Conservation (phyloP, 2,113 vertebrate species). For the Gymnarchus niloticus region DNA sequence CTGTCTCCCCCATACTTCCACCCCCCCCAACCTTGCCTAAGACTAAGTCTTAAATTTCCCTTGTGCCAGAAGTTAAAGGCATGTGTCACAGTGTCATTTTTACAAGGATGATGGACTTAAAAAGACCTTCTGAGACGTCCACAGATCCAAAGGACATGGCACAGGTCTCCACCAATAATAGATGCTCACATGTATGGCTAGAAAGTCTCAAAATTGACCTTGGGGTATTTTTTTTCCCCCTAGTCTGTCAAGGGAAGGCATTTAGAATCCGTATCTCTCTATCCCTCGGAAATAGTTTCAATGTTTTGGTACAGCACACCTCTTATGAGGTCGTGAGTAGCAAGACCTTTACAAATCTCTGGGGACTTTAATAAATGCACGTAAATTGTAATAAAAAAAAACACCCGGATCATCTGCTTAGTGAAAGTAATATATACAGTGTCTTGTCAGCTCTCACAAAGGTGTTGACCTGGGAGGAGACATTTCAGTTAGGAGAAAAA, state of each 20-base stretch:
- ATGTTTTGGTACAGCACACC: neutral
- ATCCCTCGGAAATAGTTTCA: neutral
- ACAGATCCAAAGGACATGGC: neutral
- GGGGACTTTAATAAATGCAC: neutral
- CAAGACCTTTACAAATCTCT: neutral
- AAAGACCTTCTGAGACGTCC: neutral
- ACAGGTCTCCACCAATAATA: neutral
- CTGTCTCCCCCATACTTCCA: too few species aligned
- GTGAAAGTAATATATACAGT: too few species aligned
- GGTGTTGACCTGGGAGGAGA: too few species aligned
- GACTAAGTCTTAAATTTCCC: too few species aligned
- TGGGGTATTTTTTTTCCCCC: neutral
- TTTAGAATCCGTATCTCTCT: neutral
- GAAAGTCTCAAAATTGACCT: neutral
- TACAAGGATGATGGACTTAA: neutral
- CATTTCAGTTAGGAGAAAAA: too few species aligned
- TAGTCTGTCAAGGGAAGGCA: neutral
- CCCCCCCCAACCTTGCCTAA: too few species aligned
- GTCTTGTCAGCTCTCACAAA: too few species aligned
- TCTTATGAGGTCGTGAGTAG: neutral
- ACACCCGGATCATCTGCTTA: too few species aligned
- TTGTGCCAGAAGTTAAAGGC: too few species aligned
- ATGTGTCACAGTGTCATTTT: neutral
- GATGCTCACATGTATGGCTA: neutral
- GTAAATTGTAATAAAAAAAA: too few species aligned